Base-by-base conservation (phyloP, 2,113 vertebrate species). In the Passerina amoena region DNA sequence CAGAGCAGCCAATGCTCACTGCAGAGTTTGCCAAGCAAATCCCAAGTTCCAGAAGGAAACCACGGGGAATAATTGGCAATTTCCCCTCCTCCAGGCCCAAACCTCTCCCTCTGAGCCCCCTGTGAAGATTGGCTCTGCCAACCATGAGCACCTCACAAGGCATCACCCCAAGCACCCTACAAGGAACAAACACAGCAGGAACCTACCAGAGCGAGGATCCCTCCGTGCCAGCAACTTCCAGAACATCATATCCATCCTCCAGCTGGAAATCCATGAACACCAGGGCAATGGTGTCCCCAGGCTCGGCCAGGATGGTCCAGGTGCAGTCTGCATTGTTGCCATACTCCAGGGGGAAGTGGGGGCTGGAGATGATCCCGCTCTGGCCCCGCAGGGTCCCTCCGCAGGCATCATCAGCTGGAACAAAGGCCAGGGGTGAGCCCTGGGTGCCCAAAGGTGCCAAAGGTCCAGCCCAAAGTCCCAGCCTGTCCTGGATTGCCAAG, bases 311-410 rank as follows among this genome's bases (percentile, higher is more conserved):
- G 86, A 99, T 98, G 37, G 99, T 99, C 99, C 99, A 99, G 3
- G 99, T 99, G 98, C 99, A 99, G 98, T 99, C 99, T 0, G 99
- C 99, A 0, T 99, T 99, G 97, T 99, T 99, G 95, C 98, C 98
- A 19, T 99, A 99, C 95, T 99, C 99, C 44, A 98, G 95, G 12
- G 99, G 99, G 94, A 99, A 99, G 97, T 99, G 99, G 28, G 99
- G 99, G 95, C 98, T 99, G 53, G 98, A 99, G 97, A 99, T 99
- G 93, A 99, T 98, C 54, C 99, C 99, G 2, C 99, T 99, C 96
- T 99, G 99, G 31, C 99, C 99, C 65, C 99, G 97, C 92, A 99
- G 97, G 7, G 99, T 99, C 47, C 99, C 99, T 1, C 99, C 99
- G 11, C 99, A 99, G 21, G 99, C 99, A 16, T 99, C 99, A 4